These are phyloP conservation scores for Saturnia japonica DNA, from an alignment of 2,888 invertebrate genomes.

Conservation along the genomic window DNA sequence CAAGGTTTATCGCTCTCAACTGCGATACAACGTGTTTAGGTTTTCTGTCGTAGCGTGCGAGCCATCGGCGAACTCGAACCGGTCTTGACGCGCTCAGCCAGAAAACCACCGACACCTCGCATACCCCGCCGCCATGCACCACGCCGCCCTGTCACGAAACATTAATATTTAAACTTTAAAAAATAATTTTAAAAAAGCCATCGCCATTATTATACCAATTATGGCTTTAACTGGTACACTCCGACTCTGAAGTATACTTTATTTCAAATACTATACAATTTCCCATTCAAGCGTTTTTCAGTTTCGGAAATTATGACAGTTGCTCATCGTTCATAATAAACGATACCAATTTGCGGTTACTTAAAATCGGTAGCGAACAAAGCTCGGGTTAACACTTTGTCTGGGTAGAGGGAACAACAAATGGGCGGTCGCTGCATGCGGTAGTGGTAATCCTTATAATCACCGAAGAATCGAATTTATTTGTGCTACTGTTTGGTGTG, in stretches of 20 bases:
- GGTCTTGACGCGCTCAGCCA: constrained; percentile 77
- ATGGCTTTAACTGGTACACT: constrained; percentile 49
- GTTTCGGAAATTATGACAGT: constrained; percentile 47
- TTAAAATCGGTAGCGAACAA: constrained; percentile 49
- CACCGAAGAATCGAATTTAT: constrained; percentile 49
- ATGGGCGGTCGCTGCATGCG: constrained; percentile 62
- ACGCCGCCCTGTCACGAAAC: constrained; percentile 73
- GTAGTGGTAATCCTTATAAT: constrained; percentile 59
- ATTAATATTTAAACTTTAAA: constrained; percentile 74
- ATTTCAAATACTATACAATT: constrained; percentile 49
- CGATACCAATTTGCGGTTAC: constrained; percentile 55
- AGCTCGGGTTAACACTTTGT: constrained; percentile 68
- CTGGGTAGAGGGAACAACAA: constrained; percentile 65
- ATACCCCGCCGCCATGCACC: constrained; percentile 44
- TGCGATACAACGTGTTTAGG: constrained; percentile 66
- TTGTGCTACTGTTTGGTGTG: constrained; percentile 25
- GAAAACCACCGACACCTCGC: constrained; percentile 80
- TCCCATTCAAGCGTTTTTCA: constrained; percentile 35
- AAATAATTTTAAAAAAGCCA: constrained; percentile 62
- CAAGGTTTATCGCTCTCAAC: constrained; percentile 74
- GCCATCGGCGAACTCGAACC: constrained; percentile 71
- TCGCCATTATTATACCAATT: constrained; percentile 69
- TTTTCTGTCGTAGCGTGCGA: constrained; percentile 68
- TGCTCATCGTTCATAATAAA: constrained; percentile 36
- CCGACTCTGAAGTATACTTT: constrained; percentile 44